Percentiles rank a stretch among this genome's conserved stretches.
Conservation (phyloP, 2,888 invertebrate species). For the Drosophila crucigera region DNA sequence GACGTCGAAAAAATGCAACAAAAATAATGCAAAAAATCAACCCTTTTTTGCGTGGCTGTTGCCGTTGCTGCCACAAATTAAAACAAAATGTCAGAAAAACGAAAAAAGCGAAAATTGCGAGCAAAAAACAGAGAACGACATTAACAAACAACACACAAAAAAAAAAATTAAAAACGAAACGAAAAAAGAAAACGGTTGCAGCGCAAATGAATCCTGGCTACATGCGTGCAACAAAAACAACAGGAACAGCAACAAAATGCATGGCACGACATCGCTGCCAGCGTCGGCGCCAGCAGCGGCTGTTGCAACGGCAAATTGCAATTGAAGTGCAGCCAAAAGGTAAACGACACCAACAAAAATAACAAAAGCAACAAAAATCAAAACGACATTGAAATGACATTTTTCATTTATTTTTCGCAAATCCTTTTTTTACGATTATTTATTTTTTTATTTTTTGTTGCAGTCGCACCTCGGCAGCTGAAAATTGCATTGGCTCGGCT, state of each 20-base stretch:
- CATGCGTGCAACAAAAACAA: constrained; percentile 69
- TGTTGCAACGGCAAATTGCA: constrained; percentile 74
- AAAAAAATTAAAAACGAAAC: constrained; percentile 24
- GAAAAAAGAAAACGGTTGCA: constrained; percentile 49
- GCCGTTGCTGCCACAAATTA: constrained; percentile 75
- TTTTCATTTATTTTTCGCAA: constrained; percentile 73
- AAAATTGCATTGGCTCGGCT: constrained; percentile 1
- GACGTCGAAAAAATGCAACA: constrained; percentile 54
- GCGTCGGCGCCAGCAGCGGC: constrained; percentile 35
- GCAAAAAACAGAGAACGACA: constrained; percentile 44
- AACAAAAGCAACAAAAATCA: constrained; percentile 49
- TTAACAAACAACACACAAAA: constrained; percentile 44
- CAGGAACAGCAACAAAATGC: constrained; percentile 27
- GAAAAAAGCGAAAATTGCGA: constrained; percentile 59
- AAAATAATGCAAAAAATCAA: constrained; percentile 70
- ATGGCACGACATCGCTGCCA: constrained; percentile 35
- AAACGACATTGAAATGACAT: constrained; percentile 83
- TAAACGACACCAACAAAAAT: constrained; percentile 77
- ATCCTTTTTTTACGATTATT: constrained; percentile 20
- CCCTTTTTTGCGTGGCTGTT: constrained; percentile 61
- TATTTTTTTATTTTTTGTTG: constrained; percentile 2
- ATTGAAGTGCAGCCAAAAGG: constrained; percentile 81
- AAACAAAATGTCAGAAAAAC: constrained; percentile 80
- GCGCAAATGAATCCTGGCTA: constrained; percentile 73
- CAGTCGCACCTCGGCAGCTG: background rate